Percentiles rank a stretch among this genome's conserved stretches.
Evolutionary conservation across 2,113 vertebrate species (phyloP).

Genomic region (Amphilophus citrinellus): DNA sequence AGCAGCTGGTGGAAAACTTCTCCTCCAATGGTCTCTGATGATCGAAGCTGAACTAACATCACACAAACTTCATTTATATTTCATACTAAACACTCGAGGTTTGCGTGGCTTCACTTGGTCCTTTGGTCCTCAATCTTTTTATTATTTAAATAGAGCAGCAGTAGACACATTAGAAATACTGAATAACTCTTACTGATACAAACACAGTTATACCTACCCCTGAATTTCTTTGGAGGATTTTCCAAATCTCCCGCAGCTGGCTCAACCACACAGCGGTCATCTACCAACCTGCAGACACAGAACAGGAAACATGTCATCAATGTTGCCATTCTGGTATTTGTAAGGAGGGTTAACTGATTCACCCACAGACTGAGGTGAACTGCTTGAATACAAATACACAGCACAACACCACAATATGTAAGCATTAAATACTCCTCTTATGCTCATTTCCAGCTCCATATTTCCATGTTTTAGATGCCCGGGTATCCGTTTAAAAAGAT

Average conservation of each 20-base stretch:
- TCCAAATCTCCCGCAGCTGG: conserved; percentile 92
- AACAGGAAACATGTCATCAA: neutral
- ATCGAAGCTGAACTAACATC: conserved; percentile 7
- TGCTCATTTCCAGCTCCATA: neutral
- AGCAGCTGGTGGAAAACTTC: conserved; percentile 3
- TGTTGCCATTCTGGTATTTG: neutral
- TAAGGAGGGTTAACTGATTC: neutral
- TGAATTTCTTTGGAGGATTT: conserved; percentile 96
- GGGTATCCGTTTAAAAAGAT: neutral
- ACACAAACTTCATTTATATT: conserved; percentile 6
- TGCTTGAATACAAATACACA: no score
- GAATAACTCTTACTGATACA: rapidly evolving
- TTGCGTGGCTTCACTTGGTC: neutral
- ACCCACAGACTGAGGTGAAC: neutral
- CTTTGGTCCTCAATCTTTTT: neutral
- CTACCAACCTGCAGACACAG: conserved; percentile 86
- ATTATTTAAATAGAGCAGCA: neutral
- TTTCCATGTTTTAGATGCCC: rapidly evolving
- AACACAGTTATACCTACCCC: conserved; percentile 80
- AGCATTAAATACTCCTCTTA: neutral
- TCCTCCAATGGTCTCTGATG: neutral
- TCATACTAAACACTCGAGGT: neutral
- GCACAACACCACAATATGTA: neutral
- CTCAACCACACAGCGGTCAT: conserved; percentile 96
- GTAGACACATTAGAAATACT: neutral